Conservation (phyloP, 2,797 vertebrate genomes). For the Lepus townsendii region DNA sequence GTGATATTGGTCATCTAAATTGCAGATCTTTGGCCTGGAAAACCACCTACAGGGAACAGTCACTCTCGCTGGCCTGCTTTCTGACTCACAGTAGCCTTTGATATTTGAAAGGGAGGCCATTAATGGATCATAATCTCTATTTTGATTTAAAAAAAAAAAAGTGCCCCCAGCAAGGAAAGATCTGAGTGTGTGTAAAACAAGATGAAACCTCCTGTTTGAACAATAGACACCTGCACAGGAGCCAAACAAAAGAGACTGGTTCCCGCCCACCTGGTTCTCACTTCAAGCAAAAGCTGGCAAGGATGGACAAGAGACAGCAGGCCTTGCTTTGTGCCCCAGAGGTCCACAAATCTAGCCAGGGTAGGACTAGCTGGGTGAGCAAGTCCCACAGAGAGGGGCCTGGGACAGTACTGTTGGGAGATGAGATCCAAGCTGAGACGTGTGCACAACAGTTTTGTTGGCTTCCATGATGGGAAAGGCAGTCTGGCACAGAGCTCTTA, state of each 20-base stretch:
- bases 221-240: constrained; percentile 65
- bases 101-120: constrained; percentile 72
- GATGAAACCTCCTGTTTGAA: constrained; percentile 58
- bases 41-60: neutral
- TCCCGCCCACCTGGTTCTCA: constrained; percentile 71
- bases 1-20: neutral
- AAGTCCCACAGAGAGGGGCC: neutral
- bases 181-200: constrained; percentile 67
- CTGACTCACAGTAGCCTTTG: constrained; percentile 72
- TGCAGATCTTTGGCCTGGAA: constrained; percentile 38
- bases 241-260: constrained; percentile 48
- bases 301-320: neutral
- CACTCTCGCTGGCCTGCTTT: constrained; percentile 1
- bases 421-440: neutral
- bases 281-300: constrained; percentile 58
- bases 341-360: neutral
- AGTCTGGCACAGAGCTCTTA: neutral
- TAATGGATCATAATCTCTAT: constrained; percentile 74
- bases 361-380: neutral
- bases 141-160: constrained; percentile 73
- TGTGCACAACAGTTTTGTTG: neutral
- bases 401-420: neutral
- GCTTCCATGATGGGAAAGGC: neutral
- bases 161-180: constrained; percentile 78
- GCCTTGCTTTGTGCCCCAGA: neutral